Base-by-base conservation (phyloP, 1,140 invertebrate species). In the Pseudomyrmex gracilis region DNA sequence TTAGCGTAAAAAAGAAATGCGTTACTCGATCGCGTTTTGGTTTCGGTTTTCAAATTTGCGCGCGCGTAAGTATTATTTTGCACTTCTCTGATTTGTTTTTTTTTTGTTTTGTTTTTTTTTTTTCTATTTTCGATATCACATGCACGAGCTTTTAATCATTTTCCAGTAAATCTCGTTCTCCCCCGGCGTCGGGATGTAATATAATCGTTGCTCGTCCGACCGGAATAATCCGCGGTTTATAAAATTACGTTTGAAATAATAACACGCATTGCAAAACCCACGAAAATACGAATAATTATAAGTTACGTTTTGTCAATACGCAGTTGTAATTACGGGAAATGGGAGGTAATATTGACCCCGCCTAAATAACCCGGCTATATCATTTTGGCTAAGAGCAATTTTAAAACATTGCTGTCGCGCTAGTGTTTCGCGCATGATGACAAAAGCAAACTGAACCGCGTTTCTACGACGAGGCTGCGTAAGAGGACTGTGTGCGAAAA, bases 231-330 rank as follows among this genome's bases (percentile, higher is more conserved):
- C 43, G 55, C 12, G 76, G 76, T 80, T 71, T 80, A 70, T 80
- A 80, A 71, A 70, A 80, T 80, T 80, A 80, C 53, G 22, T 80
- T 77, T 80, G 66, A 80, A 17, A 71, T 80, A 80, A 80, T 70
- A 58, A 66, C 53, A 70, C 53, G 34, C 68, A 43, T 45, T 45
- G 53, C 43, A 80, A 78, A 80, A 60, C 66, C 51, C 58, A 58
- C 58, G 76, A 58, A 71, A 80, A 80, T 71, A 45, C 55, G 55
- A 71, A 70, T 70, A 78, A 71, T 80, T 80, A 71, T 57, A 80
- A 80, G 76, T 80, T 80, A 80, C 53, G 76, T 80, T 80, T 80
- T 80, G 76, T 80, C 66, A 80, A 60, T 80, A 49, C 10, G 64
- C 43, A 45, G 34, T 43, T 71, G 76, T 71, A 80, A 80, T 71